Conservation (phyloP, 2,113 vertebrate genomes). For the Ranitomeya variabilis region DNA sequence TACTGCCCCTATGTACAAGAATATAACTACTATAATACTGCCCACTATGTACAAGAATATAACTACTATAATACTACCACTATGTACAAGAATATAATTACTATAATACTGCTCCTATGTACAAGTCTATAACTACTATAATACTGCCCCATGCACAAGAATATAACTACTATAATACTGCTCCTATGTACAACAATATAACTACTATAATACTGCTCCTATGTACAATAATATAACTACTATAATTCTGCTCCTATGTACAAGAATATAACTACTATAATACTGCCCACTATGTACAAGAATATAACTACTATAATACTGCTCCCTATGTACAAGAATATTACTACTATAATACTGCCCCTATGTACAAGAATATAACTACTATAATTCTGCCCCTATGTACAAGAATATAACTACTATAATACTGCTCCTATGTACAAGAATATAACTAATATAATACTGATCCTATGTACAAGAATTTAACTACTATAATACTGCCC, state of each 20-base stretch:
- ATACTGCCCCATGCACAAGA: too few relatives aligned
- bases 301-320: constrained; percentile 16
- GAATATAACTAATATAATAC: constrained; percentile 14
- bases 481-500: constrained; percentile 2
- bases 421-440: neutral
- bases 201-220: constrained; percentile 11
- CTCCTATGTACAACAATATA: too few relatives aligned
- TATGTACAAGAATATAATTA: too few relatives aligned
- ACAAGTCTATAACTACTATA: too few relatives aligned
- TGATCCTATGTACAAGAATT: neutral
- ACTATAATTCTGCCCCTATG: too few relatives aligned
- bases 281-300: too few relatives aligned
- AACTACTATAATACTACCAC: constrained; percentile 16
- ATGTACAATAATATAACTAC: too few relatives aligned
- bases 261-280: constrained; percentile 4
- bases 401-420: too few relatives aligned
- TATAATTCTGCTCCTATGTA: neutral
- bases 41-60: too few relatives aligned
- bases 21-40: constrained; percentile 11
- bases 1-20: too few relatives aligned
- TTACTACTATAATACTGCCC: constrained; percentile 11
- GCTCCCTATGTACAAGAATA: too few relatives aligned
- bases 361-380: too few relatives aligned
- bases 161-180: constrained; percentile 11
- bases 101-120: constrained; percentile 8